Conservation (phyloP, 2,113 vertebrate genomes). For the Cyanoderma ruficeps region DNA sequence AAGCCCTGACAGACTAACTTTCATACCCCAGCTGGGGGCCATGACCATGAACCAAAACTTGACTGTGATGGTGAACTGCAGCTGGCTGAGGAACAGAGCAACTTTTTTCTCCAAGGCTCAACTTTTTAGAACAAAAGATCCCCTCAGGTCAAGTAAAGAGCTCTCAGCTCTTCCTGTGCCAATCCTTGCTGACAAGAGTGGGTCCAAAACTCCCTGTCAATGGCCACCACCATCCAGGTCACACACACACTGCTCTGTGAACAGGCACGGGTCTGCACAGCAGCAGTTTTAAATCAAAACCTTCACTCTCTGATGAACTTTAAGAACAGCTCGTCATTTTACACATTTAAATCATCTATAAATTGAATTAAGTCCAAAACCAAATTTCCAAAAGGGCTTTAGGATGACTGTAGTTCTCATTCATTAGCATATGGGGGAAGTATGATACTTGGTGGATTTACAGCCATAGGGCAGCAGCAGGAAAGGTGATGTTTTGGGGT, state of each 20-base stretch:
- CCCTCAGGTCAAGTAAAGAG: background rate
- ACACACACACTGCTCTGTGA: background rate
- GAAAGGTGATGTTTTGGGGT: background rate
- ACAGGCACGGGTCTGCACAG: background rate
- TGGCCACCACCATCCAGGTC: background rate
- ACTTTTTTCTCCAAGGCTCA: background rate
- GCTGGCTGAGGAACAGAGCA: background rate
- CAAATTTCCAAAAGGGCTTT: background rate
- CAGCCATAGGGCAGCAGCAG: fast-evolving
- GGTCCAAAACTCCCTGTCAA: background rate
- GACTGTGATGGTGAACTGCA: background rate
- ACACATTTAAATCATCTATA: background rate
- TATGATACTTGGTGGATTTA: background rate
- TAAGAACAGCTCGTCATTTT: background rate
- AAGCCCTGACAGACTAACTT: background rate
- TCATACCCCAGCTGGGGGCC: background rate
- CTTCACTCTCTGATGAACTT: background rate
- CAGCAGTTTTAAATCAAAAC: background rate
- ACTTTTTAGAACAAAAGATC: background rate
- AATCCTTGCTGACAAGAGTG: background rate
- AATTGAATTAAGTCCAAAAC: background rate
- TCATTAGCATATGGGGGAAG: background rate
- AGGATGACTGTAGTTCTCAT: background rate
- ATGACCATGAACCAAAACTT: background rate
- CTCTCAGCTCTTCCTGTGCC: background rate